Conservation (phyloP, 2,888 invertebrate species). For the Agriopis aurantiaria region DNA sequence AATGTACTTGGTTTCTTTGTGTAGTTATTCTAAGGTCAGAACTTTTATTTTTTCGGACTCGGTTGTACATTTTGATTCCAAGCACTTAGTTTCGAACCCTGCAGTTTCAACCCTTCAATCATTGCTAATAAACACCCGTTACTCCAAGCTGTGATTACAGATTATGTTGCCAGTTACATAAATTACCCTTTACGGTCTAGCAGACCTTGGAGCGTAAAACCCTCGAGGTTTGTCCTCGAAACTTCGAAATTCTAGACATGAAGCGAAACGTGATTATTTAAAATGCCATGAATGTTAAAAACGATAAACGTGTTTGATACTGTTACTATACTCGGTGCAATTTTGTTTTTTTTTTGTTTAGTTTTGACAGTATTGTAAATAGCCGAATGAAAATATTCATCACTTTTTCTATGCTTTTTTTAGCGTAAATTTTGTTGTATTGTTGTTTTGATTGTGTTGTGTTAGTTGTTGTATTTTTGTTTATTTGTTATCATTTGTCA, state of each 20-base stretch:
- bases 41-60: not conserved
- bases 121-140: conserved; percentile 37
- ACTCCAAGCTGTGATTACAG: conserved; percentile 39
- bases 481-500: too few relatives aligned
- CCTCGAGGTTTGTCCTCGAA: conserved; percentile 22
- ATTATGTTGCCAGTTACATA: conserved; percentile 39
- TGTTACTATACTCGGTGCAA: not conserved
- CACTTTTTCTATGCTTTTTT: too few relatives aligned
- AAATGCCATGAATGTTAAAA: conserved; percentile 3
- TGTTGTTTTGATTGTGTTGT: too few relatives aligned
- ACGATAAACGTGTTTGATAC: not conserved
- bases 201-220: conserved; percentile 35
- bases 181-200: conserved; percentile 39
- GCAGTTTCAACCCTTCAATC: conserved; percentile 37
- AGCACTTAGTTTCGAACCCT: conserved; percentile 25
- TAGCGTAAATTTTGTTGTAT: too few relatives aligned
- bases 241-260: conserved; percentile 18
- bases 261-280: conserved; percentile 9
- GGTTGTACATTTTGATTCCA: conserved; percentile 8
- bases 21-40: too few relatives aligned
- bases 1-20: too few relatives aligned
- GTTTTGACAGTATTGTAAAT: too few relatives aligned
- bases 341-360: not conserved
- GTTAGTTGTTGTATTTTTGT: too few relatives aligned
- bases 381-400: too few relatives aligned